These are phyloP conservation scores for Ophiothrix spiculata DNA, from an alignment of 35 echinoderm and acorn worm genomes.

Conservation along the genomic window DNA sequence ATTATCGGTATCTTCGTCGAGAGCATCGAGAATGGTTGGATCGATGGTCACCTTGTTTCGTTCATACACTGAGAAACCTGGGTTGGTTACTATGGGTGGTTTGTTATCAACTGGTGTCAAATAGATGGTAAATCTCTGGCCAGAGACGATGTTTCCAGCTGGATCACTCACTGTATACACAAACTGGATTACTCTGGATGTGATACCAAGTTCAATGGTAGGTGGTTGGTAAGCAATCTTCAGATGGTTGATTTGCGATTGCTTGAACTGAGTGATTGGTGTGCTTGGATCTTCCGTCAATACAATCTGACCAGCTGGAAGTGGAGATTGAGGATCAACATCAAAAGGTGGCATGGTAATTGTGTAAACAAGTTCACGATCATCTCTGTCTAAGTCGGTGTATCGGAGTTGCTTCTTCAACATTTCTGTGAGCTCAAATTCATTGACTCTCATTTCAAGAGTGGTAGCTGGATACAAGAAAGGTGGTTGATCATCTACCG, in stretches of 20 bases:
- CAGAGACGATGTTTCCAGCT: slow-evolving; percentile 70
- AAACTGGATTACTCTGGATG: slow-evolving; percentile 75
- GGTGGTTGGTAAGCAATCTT: slow-evolving; percentile 95
- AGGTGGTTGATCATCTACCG: slow-evolving; percentile 88
- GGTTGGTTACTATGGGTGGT: slow-evolving; percentile 86
- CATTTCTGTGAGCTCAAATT: slow-evolving; percentile 77
- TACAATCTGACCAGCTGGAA: slow-evolving; percentile 90
- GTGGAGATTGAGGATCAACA: slow-evolving; percentile 43
- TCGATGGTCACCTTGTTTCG: slow-evolving; percentile 43
- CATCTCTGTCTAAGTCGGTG: slow-evolving; percentile 90
- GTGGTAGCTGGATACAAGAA: slow-evolving; percentile 73
- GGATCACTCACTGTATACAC: slow-evolving; percentile 74
- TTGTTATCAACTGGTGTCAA: slow-evolving; percentile 89
- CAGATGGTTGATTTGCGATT: slow-evolving; percentile 86
- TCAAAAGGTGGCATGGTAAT: slow-evolving; percentile 70
- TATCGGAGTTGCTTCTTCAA: slow-evolving; percentile 68
- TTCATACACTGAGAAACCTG: slow-evolving; percentile 75
- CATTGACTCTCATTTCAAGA: slow-evolving; percentile 67
- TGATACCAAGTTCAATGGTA: slow-evolving; percentile 85
- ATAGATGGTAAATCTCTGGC: slow-evolving; percentile 62
- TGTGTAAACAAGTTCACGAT: slow-evolving; percentile 78
- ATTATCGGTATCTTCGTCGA: slow-evolving; percentile 69
- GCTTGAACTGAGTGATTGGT: slow-evolving; percentile 66
- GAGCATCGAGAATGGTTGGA: slow-evolving; percentile 70
- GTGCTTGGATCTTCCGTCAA: slow-evolving; percentile 67